These are phyloP conservation scores for Drosophila sturtevanti DNA, from an alignment of 1,140 invertebrate species.

Conservation along the genomic window DNA sequence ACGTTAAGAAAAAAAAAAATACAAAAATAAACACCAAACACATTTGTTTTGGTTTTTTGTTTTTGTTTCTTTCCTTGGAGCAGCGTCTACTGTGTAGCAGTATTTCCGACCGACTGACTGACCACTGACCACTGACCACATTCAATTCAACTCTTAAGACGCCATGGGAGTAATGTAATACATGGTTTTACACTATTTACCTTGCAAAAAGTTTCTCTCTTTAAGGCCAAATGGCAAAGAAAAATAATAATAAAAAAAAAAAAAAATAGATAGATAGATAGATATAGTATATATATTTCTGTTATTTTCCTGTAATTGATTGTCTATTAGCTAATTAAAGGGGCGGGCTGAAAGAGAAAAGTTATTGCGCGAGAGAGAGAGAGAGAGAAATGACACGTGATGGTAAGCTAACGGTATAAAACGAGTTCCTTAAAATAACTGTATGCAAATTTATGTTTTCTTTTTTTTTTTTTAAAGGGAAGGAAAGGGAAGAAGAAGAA, in stretches of 20 bases:
- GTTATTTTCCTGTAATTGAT: constrained; percentile 7
- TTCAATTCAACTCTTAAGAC: constrained; percentile 38
- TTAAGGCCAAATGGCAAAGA: constrained; percentile 34
- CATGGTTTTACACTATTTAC: constrained; percentile 21
- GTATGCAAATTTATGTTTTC: not conserved
- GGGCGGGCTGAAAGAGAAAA: not conserved
- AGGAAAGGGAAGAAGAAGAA: not conserved
- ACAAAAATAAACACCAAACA: constrained; percentile 4
- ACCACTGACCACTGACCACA: constrained; percentile 31
- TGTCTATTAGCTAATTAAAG: constrained; percentile 47
- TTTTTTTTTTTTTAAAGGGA: not conserved
- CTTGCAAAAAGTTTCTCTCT: constrained; percentile 49
- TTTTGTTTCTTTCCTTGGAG: not conserved
- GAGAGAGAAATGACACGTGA: not conserved
- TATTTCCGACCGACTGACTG: constrained; percentile 21
- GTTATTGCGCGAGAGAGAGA: not conserved
- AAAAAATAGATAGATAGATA: no score
- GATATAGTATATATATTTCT: not conserved
- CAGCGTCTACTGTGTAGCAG: not conserved
- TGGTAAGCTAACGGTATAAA: not conserved
- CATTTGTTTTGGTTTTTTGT: not conserved
- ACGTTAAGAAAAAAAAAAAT: no score
- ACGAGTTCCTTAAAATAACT: constrained; percentile 6
- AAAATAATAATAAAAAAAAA: constrained; percentile 1
- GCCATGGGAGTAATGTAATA: constrained; percentile 6